Evolutionary conservation across 2,888 invertebrate genomes (phyloP), one percentile per base, ranked within the genome.

Genomic region (Cantharis rufa): DNA sequence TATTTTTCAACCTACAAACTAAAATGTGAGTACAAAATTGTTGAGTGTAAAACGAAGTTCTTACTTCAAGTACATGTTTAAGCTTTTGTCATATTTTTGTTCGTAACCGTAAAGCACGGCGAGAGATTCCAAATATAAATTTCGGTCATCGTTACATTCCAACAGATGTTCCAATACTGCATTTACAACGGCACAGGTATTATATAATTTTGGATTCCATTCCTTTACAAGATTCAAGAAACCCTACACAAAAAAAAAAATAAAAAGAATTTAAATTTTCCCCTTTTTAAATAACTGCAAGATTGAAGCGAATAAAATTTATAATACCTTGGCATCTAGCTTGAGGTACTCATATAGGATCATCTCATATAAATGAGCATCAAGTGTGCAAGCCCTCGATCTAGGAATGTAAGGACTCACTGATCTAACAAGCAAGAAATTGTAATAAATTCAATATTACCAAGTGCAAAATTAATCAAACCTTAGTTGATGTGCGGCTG

Each of bases 261-360:
- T 7, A 24, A 2, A 18, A 21, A 9, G 1, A 24, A 9, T 24
- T 7, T 1, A 24, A 24, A 24, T 24, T 24, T 24, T 24, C 24
- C 24, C 9, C 5, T 21, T 21, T 21, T n/a, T n/a, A n/a, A n/a
- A n/a, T n/a, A n/a, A n/a, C n/a, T n/a, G 4, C 21, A 21, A 21
- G 21, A 24, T 24, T 9, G 1, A 9, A 13, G 7, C n/a, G n/a
- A 48, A 48, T n/a, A 7, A n/a, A 48, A 48, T n/a, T 48, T 48
- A n/a, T 1, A n/a, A 81, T 86, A 91, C 92, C 87, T 90, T 89
- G 5, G 94, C 92, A 87, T 98, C 96, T 71, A 93, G 91, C 86
- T 95, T 94, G 1, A 98, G 90, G 87, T 95, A 98, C 87, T 98
- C 98, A 85, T 94, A 96, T 24, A 98, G 91, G 78, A 98, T 96